A percentile compares a stretch with the other conserved stretches of the same genome.
These are phyloP conservation scores for Ageneiosus marmoratus DNA, from an alignment of 2,113 vertebrate species.

Conservation along the genomic window DNA sequence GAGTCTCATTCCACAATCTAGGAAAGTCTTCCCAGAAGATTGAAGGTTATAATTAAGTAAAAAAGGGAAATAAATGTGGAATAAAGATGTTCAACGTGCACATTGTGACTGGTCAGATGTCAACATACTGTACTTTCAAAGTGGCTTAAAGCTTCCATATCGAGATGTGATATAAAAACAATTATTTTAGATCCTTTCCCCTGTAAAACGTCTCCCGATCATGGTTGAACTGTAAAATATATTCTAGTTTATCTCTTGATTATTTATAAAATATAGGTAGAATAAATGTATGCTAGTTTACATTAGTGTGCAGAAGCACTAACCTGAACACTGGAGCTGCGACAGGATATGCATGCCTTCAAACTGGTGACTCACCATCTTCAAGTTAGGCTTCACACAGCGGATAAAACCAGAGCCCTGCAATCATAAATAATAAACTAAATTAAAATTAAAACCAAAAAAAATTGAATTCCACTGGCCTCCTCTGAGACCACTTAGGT, in stretches of 20 bases:
- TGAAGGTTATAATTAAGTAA: background rate
- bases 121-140: too few species aligned
- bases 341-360: constrained; percentile 97
- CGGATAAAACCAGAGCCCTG: constrained; percentile 97
- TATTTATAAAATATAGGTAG: too few species aligned
- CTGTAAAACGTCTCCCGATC: too few species aligned
- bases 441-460: background rate
- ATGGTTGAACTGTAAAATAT: too few species aligned
- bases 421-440: background rate
- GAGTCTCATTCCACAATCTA: background rate
- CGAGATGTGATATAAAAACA: background rate
- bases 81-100: background rate
- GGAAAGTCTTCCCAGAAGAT: background rate
- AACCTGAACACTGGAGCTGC: constrained; percentile 97
- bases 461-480: too few species aligned
- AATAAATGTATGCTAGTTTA: background rate
- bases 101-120: too few species aligned
- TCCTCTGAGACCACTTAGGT: background rate
- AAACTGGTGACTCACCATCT: constrained; percentile 95
- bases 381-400: constrained; percentile 97
- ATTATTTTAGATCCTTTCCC: too few species aligned
- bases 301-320: constrained; percentile 38
- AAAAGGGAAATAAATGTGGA: background rate
- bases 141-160: background rate
- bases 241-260: too few species aligned